Evolutionary conservation across 2,888 invertebrate species (phyloP), one percentile per base, ranked within the genome.

Genomic region (Trilocha varians): DNA sequence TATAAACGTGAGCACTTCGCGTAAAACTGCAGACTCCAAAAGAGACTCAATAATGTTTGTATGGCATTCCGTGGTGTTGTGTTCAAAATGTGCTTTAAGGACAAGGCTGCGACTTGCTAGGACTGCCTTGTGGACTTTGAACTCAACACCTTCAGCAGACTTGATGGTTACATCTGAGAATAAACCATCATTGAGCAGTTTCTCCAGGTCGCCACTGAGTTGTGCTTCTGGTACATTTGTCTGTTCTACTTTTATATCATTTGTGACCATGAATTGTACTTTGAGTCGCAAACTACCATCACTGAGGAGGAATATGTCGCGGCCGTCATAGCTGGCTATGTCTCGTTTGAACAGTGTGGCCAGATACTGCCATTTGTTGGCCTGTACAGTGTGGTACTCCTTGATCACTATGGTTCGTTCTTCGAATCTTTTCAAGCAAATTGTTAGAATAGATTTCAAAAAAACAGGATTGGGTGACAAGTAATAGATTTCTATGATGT

Each of bases 301-400:
- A 40, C 70, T 75, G 1, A 79, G 54, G 2, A 85, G 49, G 42
- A 67, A 79, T 44, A 66, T 64, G 9, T 80, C 80, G 14, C 70
- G 58, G 2, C 74, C 76, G 25, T 78, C 76, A 38, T 66, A 65
- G 45, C 69, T 73, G 0, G 63, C 66, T 32, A 84, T 72, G 39
- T 83, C 83, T 16, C 75, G 62, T 40, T 80, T 85, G 42, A 68
- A 83, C 14, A 84, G 55, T 1, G 78, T 80, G 3, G 79, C 75
- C 36, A 85, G 58, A 47, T 78, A 83, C 52, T 84, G 83, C 84
- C 84, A 84, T 48, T 82, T 80, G 45, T 84, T 82, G 0, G 75
- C 74, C 52, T 77, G 76, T 2, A 82, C 70, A 4, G 78, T 78
- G 41, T 78, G 80, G 44, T 79, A 83, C 40, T 84, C 83, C 36